Base-by-base conservation (phyloP, 2,888 invertebrate species). In the Plebejus melissa region DNA sequence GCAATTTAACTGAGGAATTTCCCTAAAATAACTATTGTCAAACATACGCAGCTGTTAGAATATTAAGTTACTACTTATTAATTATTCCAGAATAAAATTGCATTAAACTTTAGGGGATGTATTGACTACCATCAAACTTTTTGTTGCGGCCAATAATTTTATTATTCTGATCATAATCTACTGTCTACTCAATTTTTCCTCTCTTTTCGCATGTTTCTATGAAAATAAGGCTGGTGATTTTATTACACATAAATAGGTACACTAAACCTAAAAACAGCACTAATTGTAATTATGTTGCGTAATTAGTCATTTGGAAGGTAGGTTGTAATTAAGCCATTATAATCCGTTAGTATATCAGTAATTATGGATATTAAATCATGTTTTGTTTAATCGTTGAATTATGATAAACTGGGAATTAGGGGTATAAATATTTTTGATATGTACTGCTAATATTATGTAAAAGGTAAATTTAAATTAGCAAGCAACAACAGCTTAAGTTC, bases 41-140 rank as follows among this genome's bases (percentile, higher is more conserved):
- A 86, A 87, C 71, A 71, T 71, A 50, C 16, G 87, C 91, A 91
- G 90, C 91, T 93, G 91, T 88, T 90, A 83, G 86, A 83, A 85
- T 89, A 28, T 11, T 60, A 87, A 89, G 88, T 86, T 87, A 85
- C 83, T 83, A 85, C 87, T 87, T 54, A 32, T 32, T 32, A 85
- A 86, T 87, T 54, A 54, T 16, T 54, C 16, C 4, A 16, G 84
- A 86, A 88, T 86, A 85, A 84, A 81, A 83, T 85, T 84, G 84
- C 85, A 86, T 88, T 87, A 87, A 87, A 22, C 5, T 32, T 32
- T 36, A 7, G 11, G 22, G 6, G 54, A 54, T 3, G 16, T 1
- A 54, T 54, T 54, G 13, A 46, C 9, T 11, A 50, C 50, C 50
- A 46, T 46, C 0, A 7, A 7, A 1, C 3, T 50, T 50, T 50